These are phyloP conservation scores for Eupithecia vulgata DNA, from an alignment of 2,888 invertebrate genomes.

Conservation along the genomic window DNA sequence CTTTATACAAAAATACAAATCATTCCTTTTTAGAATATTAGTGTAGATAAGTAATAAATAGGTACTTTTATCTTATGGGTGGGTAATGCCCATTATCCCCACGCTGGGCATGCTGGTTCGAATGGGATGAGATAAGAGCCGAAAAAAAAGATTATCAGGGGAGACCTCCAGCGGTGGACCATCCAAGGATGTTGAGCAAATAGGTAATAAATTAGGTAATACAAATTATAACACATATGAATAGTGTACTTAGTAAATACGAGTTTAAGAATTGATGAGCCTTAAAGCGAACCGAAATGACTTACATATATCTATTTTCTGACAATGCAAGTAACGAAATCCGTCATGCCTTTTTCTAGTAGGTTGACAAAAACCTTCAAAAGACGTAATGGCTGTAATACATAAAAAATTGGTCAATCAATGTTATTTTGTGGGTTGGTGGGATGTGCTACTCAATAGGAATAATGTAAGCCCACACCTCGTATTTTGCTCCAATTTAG, in stretches of 20 bases:
- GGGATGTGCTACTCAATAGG: neutral
- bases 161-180: too few relatives aligned
- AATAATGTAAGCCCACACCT: conserved; percentile 1
- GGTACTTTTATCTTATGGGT: too few relatives aligned
- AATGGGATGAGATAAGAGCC: too few relatives aligned
- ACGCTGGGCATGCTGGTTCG: too few relatives aligned
- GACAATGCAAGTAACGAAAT: neutral
- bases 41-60: too few relatives aligned
- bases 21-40: too few relatives aligned
- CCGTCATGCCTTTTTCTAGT: conserved; percentile 1
- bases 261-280: neutral
- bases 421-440: neutral
- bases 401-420: neutral
- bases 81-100: too few relatives aligned
- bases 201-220: neutral
- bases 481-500: neutral
- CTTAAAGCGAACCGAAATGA: neutral
- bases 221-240: neutral
- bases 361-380: neutral
- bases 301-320: neutral
- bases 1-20: too few relatives aligned
- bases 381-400: neutral
- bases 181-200: too few relatives aligned
- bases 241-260: neutral
- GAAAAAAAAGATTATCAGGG: too few relatives aligned